These are phyloP conservation scores for Elmis aenea DNA, from an alignment of 2,888 invertebrate species.

Conservation along the genomic window DNA sequence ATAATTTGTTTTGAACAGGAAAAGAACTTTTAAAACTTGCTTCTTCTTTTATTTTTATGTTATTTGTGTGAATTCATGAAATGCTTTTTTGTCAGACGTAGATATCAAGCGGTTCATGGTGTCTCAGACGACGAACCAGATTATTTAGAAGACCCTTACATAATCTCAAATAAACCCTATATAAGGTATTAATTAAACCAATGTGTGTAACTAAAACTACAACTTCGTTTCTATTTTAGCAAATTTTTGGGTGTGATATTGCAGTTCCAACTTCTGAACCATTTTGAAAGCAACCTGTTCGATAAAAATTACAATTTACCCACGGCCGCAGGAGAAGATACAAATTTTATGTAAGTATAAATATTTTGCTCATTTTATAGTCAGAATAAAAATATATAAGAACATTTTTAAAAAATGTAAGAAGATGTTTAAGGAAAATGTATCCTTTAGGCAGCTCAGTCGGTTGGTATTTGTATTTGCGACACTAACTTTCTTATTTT, in stretches of 20 bases:
- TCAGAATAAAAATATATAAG: no score
- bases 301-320: constrained; percentile 17
- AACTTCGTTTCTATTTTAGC: constrained; percentile 32
- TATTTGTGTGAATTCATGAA: no score
- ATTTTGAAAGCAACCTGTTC: constrained; percentile 24
- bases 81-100: constrained; percentile 25
- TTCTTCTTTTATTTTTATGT: no score
- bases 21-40: no score
- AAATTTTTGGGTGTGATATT: constrained; percentile 54
- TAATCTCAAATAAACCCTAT: constrained; percentile 53
- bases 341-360: constrained; percentile 31
- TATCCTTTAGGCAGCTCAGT: constrained; percentile 9
- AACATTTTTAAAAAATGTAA: background rate
- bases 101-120: constrained; percentile 41
- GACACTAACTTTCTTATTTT: no score
- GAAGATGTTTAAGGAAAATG: background rate
- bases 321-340: constrained; percentile 23
- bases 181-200: constrained; percentile 43
- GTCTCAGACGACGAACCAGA: constrained; percentile 49
- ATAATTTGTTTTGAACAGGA: no score
- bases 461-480: no score
- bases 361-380: no score
- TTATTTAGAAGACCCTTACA: constrained; percentile 50
- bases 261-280: constrained; percentile 54
- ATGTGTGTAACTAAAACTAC: constrained; percentile 1